Evolutionary conservation across 1,140 invertebrate genomes (phyloP).

Genomic region (Drosophila mauritiana): DNA sequence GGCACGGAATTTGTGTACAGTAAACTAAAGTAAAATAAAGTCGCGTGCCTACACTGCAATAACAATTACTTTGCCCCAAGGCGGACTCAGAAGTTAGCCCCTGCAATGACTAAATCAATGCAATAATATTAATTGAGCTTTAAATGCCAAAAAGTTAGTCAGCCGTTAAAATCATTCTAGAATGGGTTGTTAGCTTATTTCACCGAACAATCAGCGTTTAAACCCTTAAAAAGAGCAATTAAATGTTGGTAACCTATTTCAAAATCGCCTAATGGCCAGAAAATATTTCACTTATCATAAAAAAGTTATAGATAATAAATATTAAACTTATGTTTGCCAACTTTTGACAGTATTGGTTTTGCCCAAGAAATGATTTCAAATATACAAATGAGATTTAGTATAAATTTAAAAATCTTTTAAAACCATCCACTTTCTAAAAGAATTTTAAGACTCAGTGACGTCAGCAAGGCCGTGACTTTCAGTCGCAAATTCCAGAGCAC

Average conservation of each 20-base stretch:
- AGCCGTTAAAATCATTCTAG: slow-evolving; percentile 13
- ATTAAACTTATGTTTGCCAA: too few relatives aligned
- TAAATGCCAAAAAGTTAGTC: slow-evolving; percentile 22
- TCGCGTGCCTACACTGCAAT: slow-evolving; percentile 70
- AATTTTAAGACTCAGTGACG: background rate
- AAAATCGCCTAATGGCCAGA: too few relatives aligned
- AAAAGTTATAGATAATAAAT: too few relatives aligned
- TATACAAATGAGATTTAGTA: background rate
- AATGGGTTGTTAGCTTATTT: background rate
- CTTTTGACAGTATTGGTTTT: too few relatives aligned
- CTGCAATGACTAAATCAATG: slow-evolving; percentile 37
- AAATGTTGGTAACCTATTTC: background rate
- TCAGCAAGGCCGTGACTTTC: slow-evolving; percentile 1
- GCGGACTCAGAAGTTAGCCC: slow-evolving; percentile 31
- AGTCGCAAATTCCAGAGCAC: background rate
- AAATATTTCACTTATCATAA: too few relatives aligned
- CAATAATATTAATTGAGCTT: slow-evolving; percentile 20
- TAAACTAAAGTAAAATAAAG: slow-evolving; percentile 24
- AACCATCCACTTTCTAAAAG: background rate
- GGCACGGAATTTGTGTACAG: slow-evolving; percentile 32
- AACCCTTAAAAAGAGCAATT: background rate
- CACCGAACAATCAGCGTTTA: background rate
- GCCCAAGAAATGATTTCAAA: background rate
- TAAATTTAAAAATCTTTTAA: background rate
- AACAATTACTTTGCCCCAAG: slow-evolving; percentile 22